phyloP scores from a whole-genome alignment of 2,797 vertebrate genomes.

The Sparus aurata region DNA sequence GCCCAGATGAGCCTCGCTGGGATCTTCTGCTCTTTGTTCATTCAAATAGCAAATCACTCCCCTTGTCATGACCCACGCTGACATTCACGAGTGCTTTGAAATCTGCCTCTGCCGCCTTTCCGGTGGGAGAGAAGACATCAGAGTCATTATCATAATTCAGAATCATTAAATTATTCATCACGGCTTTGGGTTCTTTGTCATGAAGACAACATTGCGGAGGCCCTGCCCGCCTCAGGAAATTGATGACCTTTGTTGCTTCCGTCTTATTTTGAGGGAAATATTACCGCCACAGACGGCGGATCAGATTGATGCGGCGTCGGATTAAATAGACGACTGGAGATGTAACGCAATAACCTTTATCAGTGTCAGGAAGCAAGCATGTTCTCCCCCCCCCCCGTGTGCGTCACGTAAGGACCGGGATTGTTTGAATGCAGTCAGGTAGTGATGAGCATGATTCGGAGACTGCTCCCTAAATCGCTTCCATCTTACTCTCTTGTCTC shows the following conservation, averaged over 20 bases:
- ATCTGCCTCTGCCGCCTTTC: conserved; percentile 40
- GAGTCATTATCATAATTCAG: conserved; percentile 50
- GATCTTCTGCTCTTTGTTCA: conserved; percentile 47
- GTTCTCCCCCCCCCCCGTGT: background rate
- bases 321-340: background rate
- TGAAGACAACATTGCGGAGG: conserved; percentile 36
- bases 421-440: conserved; percentile 10
- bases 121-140: conserved; percentile 37
- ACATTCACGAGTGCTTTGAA: conserved; percentile 51
- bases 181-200: conserved; percentile 47
- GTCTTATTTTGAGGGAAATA: conserved; percentile 43
- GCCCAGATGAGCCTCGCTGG: conserved; percentile 35
- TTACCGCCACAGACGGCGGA: conserved; percentile 25
- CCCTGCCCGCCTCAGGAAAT: conserved; percentile 53
- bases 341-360: conserved; percentile 10
- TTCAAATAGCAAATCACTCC: conserved; percentile 55
- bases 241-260: conserved; percentile 60
- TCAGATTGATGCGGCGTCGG: conserved; percentile 33
- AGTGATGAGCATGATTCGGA: conserved; percentile 17
- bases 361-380: background rate
- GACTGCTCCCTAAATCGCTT: conserved; percentile 25
- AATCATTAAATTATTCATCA: conserved; percentile 65
- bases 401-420: background rate
- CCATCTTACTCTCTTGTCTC: conserved; percentile 10
- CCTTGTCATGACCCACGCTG: conserved; percentile 43